Base-by-base conservation (phyloP, 1,140 invertebrate genomes). In the Anastrepha obliqua region DNA sequence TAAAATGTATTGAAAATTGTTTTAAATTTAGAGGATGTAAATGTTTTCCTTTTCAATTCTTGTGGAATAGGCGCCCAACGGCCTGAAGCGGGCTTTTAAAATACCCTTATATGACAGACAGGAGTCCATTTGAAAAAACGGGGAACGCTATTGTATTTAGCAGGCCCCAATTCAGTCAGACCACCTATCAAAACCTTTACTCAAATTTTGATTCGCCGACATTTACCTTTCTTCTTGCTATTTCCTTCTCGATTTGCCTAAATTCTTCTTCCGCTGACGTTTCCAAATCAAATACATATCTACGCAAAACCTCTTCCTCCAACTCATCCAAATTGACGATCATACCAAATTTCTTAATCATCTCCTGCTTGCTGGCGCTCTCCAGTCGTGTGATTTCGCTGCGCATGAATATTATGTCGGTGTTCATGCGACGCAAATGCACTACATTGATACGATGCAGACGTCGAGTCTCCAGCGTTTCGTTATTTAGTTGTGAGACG, bases 401-500 rank as follows among this genome's bases (percentile, higher is more conserved):
- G 15, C 94, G 90, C 95, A 96, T 95, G 55, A 94, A 93, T 70
- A 94, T 93, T 44, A 94, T 94, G 89, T 95, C 95, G 0, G 93
- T 90, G 89, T 94, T 94, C 93, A 96, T 94, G 90, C 94, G 92
- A 8, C 93, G 91, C 70, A 95, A 90, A 90, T 95, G 95, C 6
- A 90, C 89, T 60, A 94, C 92, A 90, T 95, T 94, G 64, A 94
- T 93, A 87, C 90, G 90, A 92, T 94, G 96, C 90, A 95, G 95
- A 87, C 93, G 94, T 88, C 95, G 94, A 89, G 96, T 94, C 4
- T 94, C 91, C 17, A 92, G 89, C 58, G 95, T 96, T 90, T 97
- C 96, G 20, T 95, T 92, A 88, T 96, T 94, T 7, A 97, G 91
- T 90, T 96, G 94, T 67, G 95, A 95, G 17, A 96, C 96, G 89